These are phyloP conservation scores for Atlantisia rogersi DNA, from an alignment of 2,113 vertebrate species.

Conservation along the genomic window DNA sequence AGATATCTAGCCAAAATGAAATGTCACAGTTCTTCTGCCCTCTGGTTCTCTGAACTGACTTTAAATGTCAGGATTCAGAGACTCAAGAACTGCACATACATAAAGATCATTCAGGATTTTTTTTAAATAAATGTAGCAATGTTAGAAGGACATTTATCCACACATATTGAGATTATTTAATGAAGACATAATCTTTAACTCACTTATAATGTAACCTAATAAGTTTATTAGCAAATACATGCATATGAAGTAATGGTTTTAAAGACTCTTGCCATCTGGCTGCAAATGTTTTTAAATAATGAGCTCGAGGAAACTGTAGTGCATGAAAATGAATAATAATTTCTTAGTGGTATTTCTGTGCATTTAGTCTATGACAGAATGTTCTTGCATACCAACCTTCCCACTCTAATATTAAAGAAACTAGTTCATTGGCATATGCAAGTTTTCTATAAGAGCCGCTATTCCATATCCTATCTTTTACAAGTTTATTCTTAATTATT, in stretches of 20 bases:
- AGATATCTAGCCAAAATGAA: neutral
- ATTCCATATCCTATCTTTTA: neutral
- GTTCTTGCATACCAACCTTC: neutral
- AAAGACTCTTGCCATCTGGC: neutral
- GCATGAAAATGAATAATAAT: neutral
- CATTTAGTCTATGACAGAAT: neutral
- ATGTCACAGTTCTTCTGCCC: conserved; percentile 13
- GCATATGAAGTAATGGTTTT: neutral
- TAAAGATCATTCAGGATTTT: neutral
- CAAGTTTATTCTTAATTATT: neutral
- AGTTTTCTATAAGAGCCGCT: neutral
- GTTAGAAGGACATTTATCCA: neutral
- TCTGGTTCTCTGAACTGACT: neutral
- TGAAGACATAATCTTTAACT: neutral
- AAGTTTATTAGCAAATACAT: neutral
- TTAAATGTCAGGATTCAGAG: neutral
- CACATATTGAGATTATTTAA: neutral
- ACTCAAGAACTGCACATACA: neutral
- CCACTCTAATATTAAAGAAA: neutral
- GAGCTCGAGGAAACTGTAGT: neutral
- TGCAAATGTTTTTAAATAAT: neutral
- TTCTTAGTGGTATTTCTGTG: neutral
- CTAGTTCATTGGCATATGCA: neutral
- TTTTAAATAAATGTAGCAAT: neutral
- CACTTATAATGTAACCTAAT: neutral